Evolutionary conservation across 2,113 vertebrate species (phyloP), one percentile per base, ranked within the genome.

Genomic region (Amia ocellicauda): DNA sequence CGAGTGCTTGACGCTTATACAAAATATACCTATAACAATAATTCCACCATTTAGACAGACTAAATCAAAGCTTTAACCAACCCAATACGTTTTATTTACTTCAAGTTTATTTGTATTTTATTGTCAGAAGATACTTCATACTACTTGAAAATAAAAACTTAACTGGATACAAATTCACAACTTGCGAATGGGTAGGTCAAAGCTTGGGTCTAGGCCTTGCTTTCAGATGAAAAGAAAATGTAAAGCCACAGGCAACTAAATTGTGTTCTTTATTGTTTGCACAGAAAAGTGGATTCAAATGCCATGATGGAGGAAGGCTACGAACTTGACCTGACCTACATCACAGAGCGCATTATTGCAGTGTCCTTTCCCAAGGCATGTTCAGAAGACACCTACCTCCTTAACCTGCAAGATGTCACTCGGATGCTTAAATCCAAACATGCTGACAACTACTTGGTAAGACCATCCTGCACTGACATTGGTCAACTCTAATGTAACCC

Each of bases 361-460:
- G 92, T 98, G 47, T 96, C 91, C 69, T 98, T 98, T 76, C 93
- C 95, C 7, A 72, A 85, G 1, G 83, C 82, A 11, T 93, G 91
- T 82, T 89, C 92, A 0, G 95, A 98, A 78, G 94, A 98, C 76
- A 89, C 90, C 4, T 98, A 99, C 69, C 74, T 89, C 13, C 89
- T 88, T 74, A 91, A 87, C 73, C 86, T 99, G 9, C 93, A 93
- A 69, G 93, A 95, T 69, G 95, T 98, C 69, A 96, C 93, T 0
- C 87, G 83, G 50, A 99, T 99, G 96, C 93, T 99, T 28, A 93
- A 91, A 82, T 98, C 92, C 78, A 99, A 98, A 77, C 96, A 99
- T 8, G 93, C 93, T 0, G 93, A 96, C 76, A 97, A 94, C 83
- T 99, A 98, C 80, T 79, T 99, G 93, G 96, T 99, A 86, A 73